Percentiles rank a stretch among this genome's conserved stretches.
Conservation (phyloP, 2,797 vertebrate genomes). For the Catostomus latipinnis region DNA sequence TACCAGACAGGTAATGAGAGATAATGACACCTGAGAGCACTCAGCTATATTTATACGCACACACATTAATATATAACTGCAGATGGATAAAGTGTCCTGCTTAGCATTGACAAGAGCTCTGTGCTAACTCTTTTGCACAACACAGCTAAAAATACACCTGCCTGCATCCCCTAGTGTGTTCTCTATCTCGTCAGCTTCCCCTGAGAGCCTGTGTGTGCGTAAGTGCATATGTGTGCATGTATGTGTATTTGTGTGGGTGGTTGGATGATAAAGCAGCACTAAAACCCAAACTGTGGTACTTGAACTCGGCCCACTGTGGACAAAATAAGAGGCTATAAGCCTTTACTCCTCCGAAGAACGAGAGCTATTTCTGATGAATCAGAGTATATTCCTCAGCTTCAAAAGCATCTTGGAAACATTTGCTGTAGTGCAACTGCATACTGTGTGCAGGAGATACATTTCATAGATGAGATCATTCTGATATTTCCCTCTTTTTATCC, state of each 20-base stretch:
- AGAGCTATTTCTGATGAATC: conserved; percentile 10
- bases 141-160: conserved; percentile 52
- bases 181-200: conserved; percentile 42
- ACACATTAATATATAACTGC: conserved; percentile 22
- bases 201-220: conserved; percentile 29
- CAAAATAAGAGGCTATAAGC: conserved; percentile 29
- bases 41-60: conserved; percentile 32
- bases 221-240: conserved; percentile 4
- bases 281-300: conserved; percentile 38
- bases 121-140: conserved; percentile 37
- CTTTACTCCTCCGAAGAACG: conserved; percentile 34
- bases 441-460: not conserved
- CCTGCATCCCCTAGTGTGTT: conserved; percentile 43
- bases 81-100: conserved; percentile 49
- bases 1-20: conserved; percentile 44
- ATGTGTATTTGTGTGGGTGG: conserved; percentile 12
- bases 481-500: not conserved
- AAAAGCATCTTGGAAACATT: conserved; percentile 1
- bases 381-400: not conserved
- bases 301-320: conserved; percentile 39
- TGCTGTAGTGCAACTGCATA: not conserved
- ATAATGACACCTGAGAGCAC: conserved; percentile 46
- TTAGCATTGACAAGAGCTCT: conserved; percentile 46
- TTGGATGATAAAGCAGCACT: conserved; percentile 16
- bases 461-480: not conserved